A percentile compares a stretch with the other conserved stretches of the same genome.
Conservation (phyloP, 2,888 invertebrate species). For the Romanomermis culicivorax region DNA sequence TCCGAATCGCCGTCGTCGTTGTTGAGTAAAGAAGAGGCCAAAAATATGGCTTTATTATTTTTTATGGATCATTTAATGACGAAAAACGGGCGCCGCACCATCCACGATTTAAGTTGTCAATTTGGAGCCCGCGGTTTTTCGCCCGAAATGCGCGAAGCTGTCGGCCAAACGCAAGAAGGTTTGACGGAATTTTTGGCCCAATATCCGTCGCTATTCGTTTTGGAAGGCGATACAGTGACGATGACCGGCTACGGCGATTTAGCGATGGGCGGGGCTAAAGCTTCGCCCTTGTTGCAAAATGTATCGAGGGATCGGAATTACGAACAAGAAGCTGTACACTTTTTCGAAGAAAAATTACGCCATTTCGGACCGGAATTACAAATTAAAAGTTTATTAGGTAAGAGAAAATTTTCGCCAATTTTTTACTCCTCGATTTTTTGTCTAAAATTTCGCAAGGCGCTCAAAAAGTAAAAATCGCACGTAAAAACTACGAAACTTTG, state of each 20-base stretch:
- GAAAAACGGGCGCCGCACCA: constrained; percentile 66
- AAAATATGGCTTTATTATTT: constrained; percentile 81
- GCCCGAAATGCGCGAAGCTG: constrained; percentile 74
- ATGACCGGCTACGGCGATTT: constrained; percentile 28
- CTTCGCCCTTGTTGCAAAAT: constrained; percentile 17
- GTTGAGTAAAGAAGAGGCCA: constrained; percentile 22
- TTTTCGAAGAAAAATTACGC: constrained; percentile 77
- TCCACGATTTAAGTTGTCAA: constrained; percentile 93
- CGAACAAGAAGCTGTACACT: constrained; percentile 86
- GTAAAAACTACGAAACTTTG: no score
- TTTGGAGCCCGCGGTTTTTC: constrained; percentile 98
- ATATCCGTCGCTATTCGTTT: constrained; percentile 82
- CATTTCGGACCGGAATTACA: constrained; percentile 94
- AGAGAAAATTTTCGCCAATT: no score
- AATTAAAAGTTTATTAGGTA: constrained; percentile 81
- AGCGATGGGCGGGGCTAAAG: constrained; percentile 27
- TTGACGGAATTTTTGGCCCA: constrained; percentile 85
- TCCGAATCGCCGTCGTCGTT: not conserved
- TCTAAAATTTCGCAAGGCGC: no score
- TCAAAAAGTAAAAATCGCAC: no score
- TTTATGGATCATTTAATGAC: constrained; percentile 94
- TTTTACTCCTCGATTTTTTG: no score
- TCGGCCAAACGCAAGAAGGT: constrained; percentile 37
- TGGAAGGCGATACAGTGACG: constrained; percentile 52
- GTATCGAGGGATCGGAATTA: constrained; percentile 43